Evolutionary conservation across 92 coral and sea anemone species (phyloP).

Genomic region (Heteractis magnifica): DNA sequence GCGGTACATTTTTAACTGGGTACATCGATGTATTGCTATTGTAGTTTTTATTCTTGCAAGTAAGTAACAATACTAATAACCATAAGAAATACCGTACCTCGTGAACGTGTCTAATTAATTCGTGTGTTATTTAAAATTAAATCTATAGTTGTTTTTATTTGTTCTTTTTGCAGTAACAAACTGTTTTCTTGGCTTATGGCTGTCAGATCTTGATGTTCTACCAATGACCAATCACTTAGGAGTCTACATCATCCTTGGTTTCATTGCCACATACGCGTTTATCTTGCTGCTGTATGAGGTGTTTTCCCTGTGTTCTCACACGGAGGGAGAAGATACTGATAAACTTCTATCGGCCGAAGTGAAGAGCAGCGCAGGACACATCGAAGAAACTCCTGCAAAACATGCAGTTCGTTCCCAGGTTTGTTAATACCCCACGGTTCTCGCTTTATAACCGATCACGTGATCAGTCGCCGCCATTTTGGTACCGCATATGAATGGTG

Average conservation of each 20-base stretch:
- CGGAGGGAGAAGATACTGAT: neutral
- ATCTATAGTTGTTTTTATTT: neutral
- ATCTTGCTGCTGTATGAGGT: neutral
- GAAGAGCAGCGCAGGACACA: neutral
- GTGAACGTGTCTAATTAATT: neutral
- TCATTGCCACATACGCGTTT: neutral
- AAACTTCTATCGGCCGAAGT: neutral
- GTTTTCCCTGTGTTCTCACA: neutral
- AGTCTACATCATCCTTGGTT: neutral
- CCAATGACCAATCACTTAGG: conserved; percentile 9
- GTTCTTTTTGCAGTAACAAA: neutral
- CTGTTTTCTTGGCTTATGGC: conserved; percentile 11
- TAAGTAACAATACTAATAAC: conserved; percentile 3
- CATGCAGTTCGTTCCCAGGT: neutral
- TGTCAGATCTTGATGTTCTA: neutral
- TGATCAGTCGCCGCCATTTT: neutral
- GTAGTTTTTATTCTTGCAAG: conserved; percentile 50
- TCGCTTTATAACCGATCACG: neutral
- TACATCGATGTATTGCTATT: conserved; percentile 50
- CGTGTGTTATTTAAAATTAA: too few species aligned
- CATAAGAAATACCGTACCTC: neutral
- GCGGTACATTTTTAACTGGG: conserved; percentile 59
- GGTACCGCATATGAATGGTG: too few species aligned
- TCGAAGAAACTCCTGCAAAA: neutral
- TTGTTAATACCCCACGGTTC: neutral